Base-by-base conservation (phyloP, 2,888 invertebrate species). In the Rhyacophila evoluta region DNA sequence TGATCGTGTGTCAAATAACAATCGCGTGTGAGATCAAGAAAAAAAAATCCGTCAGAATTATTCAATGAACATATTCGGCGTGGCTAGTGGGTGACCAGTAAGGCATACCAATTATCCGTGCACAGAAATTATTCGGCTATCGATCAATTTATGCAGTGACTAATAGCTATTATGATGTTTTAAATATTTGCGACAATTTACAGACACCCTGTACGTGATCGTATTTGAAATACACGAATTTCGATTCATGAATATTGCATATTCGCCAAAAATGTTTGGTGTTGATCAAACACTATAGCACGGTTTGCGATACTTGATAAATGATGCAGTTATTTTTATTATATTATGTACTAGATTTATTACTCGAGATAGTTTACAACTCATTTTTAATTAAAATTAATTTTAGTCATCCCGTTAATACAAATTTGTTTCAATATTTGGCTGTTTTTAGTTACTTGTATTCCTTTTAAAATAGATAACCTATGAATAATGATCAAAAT, bases 101-200 rank as follows among this genome's bases (percentile, higher is more conserved):
- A 33, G 33, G 77, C 77, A 81, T 78, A 78, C 74, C 75, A 77
- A 79, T 77, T 38, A 55, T 19, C 55, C 55, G 12, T 8, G 19
- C 55, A 19, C 55, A 55, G 19, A 55, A 55, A 55, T 55, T 55
- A 55, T 55, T 55, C 55, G 19, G 55, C 55, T 55, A 55, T 55
- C 55, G 55, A 55, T 55, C 55, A 55, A 55, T 55, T 55, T 79
- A 74, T 79, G 37, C 69, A 36, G 69, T 80, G 79, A 80, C 78
- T 80, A 80, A 81, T 78, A 78, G 70, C 73, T 55, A 72, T 79
- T 81, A 75, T 80, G 74, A 79, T 74, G 78, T 39, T 78, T 78
- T 74, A 80, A 55, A 55, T 78, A 78, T 81, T 76, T 75, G 75
- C 80, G 75, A 81, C 81, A 80, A 81, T 81, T 81, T 81, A 75